Base-by-base conservation (phyloP, 37 sponge, comb jelly and placozoan species). In the Ianthella basta region DNA sequence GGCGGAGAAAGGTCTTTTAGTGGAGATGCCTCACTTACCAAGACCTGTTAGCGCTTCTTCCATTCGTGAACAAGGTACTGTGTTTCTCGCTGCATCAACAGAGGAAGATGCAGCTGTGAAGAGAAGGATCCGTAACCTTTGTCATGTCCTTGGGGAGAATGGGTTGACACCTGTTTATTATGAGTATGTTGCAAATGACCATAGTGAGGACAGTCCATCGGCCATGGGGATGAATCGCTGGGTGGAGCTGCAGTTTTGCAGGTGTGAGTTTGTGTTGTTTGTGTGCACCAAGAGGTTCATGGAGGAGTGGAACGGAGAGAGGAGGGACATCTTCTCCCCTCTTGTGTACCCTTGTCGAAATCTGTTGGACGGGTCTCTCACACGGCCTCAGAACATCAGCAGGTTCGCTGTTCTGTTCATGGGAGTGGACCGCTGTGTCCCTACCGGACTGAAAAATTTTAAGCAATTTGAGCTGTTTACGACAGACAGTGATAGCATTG, bases 221-320 rank as follows among this genome's bases (percentile, higher is more conserved):
- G 78, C 78, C 1, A 4, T 75, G n/a, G 78, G 78, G 20, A 75
- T 75, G 37, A 21, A 32, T 19, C 44, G 53, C 25, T 75, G 78
- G 78, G 78, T 75, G 21, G 78, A 75, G 54, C 44, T 19, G n/a
- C 78, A 75, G 78, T 75, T 75, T 53, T 13, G 24, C 25, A 50
- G 25, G 21, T 75, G 78, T 23, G 54, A 50, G 44, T 21, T 75
- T 41, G 78, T 75, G n/a, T 36, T 75, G 54, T 75, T 75, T 75
- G 78, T 36, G n/a, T 75, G 41, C 37, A 75, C 78, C 16, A 18
- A 75, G 54, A 75, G n/a, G 44, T 75, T 75, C 54, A 8, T 50
- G 44, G 53, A 75, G 25, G 78, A 75, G 78, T 75, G 78, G 78
- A 75, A 36, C 8, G 37, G 54, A 41, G 78, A 50, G 54, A 75